These are phyloP conservation scores for Trichechus manatus DNA, from an alignment of 2,113 vertebrate genomes.

Conservation along the genomic window DNA sequence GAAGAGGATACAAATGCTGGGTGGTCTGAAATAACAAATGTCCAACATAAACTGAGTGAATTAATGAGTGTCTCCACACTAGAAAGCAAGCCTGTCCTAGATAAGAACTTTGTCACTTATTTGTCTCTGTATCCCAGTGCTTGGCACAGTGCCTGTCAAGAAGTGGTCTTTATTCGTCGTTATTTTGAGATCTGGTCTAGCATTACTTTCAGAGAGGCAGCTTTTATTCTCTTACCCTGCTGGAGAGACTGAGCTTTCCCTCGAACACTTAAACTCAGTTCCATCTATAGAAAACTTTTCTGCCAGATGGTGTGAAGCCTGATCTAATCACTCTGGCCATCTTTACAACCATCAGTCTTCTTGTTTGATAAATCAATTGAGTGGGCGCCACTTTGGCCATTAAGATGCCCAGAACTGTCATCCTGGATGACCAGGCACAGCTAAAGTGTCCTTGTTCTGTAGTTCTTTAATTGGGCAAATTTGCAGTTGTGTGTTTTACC, in stretches of 20 bases:
- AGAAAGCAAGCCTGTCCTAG: not conserved
- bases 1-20: not conserved
- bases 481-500: conserved; percentile 38
- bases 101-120: not conserved
- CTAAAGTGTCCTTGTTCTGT: not conserved
- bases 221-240: not conserved
- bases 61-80: not conserved
- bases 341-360: not conserved
- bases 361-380: conserved; percentile 15
- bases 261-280: not conserved
- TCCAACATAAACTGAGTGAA: not conserved
- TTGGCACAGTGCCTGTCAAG: not conserved
- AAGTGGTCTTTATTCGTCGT: not conserved
- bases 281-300: not conserved
- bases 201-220: not conserved
- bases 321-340: not conserved
- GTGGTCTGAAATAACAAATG: not conserved
- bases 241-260: not conserved
- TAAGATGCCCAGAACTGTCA: not conserved
- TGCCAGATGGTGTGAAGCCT: not conserved
- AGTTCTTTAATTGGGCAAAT: conserved; percentile 10
- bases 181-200: not conserved
- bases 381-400: not conserved
- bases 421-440: not conserved
- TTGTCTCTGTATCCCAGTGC: not conserved